phyloP scores from a whole-genome alignment of 2,797 vertebrate species.

The Sphenopsis melanotis region DNA sequence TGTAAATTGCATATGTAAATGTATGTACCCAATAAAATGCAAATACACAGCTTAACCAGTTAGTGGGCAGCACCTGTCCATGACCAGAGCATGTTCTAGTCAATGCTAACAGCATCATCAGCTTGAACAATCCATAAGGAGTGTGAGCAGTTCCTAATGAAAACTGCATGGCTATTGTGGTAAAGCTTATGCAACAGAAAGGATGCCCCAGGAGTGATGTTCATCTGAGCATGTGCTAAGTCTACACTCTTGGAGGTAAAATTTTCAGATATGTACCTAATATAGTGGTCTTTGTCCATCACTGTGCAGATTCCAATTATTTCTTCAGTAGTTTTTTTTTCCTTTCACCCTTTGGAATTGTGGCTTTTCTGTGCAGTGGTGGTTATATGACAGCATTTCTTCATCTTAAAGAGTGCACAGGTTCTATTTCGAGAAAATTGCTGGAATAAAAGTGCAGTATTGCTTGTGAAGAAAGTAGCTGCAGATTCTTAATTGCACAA shows the following conservation, averaged over 20 bases:
- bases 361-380: not conserved
- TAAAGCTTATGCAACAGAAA: not conserved
- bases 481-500: not conserved
- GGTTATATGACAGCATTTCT: not conserved
- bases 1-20: no score
- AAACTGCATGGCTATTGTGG: not conserved
- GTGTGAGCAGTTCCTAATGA: not conserved
- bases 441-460: not conserved
- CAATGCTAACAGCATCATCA: not conserved
- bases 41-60: not conserved
- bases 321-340: not conserved
- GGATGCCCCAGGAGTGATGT: not conserved
- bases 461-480: not conserved
- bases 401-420: not conserved
- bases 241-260: not conserved
- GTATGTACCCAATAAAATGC: not conserved
- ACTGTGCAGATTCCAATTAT: not conserved
- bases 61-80: not conserved
- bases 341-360: not conserved
- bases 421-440: not conserved
- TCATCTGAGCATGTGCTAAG: not conserved
- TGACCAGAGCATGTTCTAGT: not conserved
- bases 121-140: not conserved
- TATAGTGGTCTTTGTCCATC: not conserved
- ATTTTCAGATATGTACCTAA: not conserved